Base-by-base conservation (phyloP, 2,888 invertebrate species). In the Eristalis intricaria region DNA sequence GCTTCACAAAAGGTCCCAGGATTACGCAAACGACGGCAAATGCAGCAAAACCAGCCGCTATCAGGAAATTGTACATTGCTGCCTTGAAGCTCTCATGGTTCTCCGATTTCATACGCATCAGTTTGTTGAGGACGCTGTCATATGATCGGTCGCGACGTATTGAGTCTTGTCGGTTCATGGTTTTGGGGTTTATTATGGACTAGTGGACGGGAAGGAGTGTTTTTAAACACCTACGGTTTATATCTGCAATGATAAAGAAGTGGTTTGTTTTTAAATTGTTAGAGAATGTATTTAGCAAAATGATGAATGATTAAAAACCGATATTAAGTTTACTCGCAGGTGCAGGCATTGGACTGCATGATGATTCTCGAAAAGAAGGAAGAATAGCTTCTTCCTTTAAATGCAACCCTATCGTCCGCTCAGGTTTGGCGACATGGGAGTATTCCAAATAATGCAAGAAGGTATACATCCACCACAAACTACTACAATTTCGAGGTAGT, bases 1-100 rank as follows among this genome's bases (percentile, higher is more conserved):
- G 99, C 89, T 97, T 96, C 43, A 99, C 95, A 93, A 99, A 99
- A 0, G 98, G 98, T 90, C 97, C 97, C 38, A 99, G 94, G 89
- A 98, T 97, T 88, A 97, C 95, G 92, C 97, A 98, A 8, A 98
- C 94, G 1, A 97, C 97, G 0, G 91, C 91, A 83, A 93, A 92
- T 3, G 93, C 92, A 38, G 89, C 92, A 10, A 93, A 88, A 4
- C 92, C 93, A 1, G 92, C 91, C 26, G 91, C 91, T 38, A 93
- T 92, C 2, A 93, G 88, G 70, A 93, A 92, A 84, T 93, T 93
- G 74, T 93, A 93, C 91, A 93, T 91, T 0, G 93, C 93, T 15
- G 91, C 90, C n/a, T 91, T 92, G 68, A 93, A 91, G 22, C 91
- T 90, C 66, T 93, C 92, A 91, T 92, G 91, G 84, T 93, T 93